Base-by-base conservation (phyloP, 2,797 vertebrate species). In the Martes flavigula region DNA sequence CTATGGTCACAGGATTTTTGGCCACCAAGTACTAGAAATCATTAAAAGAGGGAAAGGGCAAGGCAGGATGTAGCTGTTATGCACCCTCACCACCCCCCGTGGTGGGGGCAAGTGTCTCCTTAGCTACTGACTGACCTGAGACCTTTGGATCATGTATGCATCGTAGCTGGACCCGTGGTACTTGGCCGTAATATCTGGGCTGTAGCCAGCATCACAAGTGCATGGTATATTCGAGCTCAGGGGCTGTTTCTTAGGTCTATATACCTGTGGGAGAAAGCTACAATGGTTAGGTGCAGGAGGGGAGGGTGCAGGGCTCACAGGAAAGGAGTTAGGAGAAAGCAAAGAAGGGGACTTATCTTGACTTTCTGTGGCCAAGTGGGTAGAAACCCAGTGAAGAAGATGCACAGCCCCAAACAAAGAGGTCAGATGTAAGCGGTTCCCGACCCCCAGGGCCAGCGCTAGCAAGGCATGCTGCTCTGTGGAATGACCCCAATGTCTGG, bases 191-290 rank as follows among this genome's bases (percentile, higher is more conserved):
- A 98, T 97, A 96, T 97, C 98, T 98, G 97, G 97, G 95, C 98
- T 98, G 98, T 98, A 98, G 96, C 98, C 98, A 98, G 96, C 97
- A 98, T 97, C 98, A 98, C 78, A 79, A 98, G 91, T 87, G 94
- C 97, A 95, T 96, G 97, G 91, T 75, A 98, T 97, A 54, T 97
- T 98, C 97, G 89, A 92, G 91, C 92, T 98, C 97, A 68, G 97
- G 97, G 97, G 87, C 78, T 98, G 97, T 98, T 98, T 98, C 97
- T 96, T 98, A 98, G 97, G 95, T 98, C 97, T 98, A 98, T 94
- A 98, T 85, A 98, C 97, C 98, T 98, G 97, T 92, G 87, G 97
- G 97, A 96, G 94, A 98, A 98, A 98, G 97, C 98, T 98, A 72
- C 90, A 98, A 98, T 94, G 94, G 97, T 98, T 97, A 98, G 91